Conservation (phyloP, 2,797 vertebrate genomes). For the Gymnodraco acuticeps region DNA sequence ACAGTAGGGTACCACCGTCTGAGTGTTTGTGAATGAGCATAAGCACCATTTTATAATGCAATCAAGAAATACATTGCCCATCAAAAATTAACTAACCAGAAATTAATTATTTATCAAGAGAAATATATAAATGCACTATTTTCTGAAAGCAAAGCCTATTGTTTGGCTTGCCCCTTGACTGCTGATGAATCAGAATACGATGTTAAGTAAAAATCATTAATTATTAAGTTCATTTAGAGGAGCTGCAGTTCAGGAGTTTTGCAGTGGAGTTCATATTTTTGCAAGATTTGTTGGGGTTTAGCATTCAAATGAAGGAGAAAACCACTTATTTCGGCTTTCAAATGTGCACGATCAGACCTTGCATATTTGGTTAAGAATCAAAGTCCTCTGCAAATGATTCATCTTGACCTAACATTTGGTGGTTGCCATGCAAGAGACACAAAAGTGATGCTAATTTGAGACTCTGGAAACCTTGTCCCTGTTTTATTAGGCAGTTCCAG, state of each 20-base stretch:
- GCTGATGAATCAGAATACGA: constrained; percentile 32
- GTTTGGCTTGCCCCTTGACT: not conserved
- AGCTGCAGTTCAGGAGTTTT: constrained; percentile 7
- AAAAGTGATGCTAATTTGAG: constrained; percentile 55
- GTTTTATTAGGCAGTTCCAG: constrained; percentile 53
- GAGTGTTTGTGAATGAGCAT: constrained; percentile 28
- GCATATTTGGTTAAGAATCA: constrained; percentile 11
- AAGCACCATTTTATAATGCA: constrained; percentile 43
- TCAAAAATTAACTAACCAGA: constrained; percentile 55
- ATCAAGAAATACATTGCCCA: constrained; percentile 57
- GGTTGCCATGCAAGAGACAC: constrained; percentile 30
- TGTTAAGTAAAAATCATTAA: constrained; percentile 29
- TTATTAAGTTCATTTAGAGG: constrained; percentile 21
- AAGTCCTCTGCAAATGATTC: constrained; percentile 28
- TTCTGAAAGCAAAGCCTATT: constrained; percentile 10
- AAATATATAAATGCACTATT: constrained; percentile 46
- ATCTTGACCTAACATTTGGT: constrained; percentile 39
- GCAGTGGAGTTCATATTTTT: not conserved
- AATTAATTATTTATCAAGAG: constrained; percentile 64
- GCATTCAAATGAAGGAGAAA: not conserved
- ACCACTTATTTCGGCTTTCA: constrained; percentile 7
- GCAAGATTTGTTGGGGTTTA: not conserved
- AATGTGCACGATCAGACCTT: not conserved
- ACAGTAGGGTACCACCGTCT: constrained; percentile 46
- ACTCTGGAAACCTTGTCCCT: constrained; percentile 40